Evolutionary conservation across 1,140 invertebrate genomes (phyloP), one percentile per base, ranked within the genome.

Genomic region (Phthorimaea operculella): DNA sequence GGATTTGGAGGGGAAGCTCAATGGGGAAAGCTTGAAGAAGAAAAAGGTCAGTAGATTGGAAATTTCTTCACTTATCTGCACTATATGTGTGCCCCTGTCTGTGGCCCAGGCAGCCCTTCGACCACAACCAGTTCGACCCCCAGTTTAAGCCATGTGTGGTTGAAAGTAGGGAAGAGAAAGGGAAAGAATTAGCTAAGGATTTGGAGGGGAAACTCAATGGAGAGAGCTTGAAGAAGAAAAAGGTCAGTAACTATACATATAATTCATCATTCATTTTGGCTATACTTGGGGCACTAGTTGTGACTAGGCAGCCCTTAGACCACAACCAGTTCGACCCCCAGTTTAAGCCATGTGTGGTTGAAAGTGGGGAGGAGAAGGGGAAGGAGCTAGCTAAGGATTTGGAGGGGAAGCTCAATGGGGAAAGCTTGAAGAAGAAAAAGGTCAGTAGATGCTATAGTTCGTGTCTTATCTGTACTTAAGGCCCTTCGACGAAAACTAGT

Each of bases 11-110:
- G 71, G 62, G 1, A 85, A 83, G 58, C 62, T 84, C 33, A 74
- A 79, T 50, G 69, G 62, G n/a, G 81, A 76, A 48, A 72, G 68
- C 8, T 34, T 70, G 10, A 72, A 71, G 55, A 81, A 78, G 61
- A 84, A 79, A 56, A 78, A 83, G 72, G 78, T 79, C 14, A 51
- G 55, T 54, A n/a, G n/a, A n/a, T n/a, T n/a, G n/a, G n/a, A n/a
- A n/a, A n/a, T n/a, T n/a, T n/a, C n/a, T n/a, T n/a, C n/a, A n/a
- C n/a, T n/a, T n/a, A n/a, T n/a, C n/a, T n/a, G n/a, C n/a, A n/a
- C n/a, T n/a, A n/a, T n/a, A n/a, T n/a, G 74, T 89, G 5, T 89
- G 89, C 62, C 81, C 88, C 14, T 90, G 88, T 69, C 85, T 88
- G 68, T 66, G 77, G 7, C 79, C 76, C 18, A 77, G 80, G 58